A percentile compares a stretch with the other conserved stretches of the same genome.
Conservation (phyloP, 2,888 invertebrate genomes). For the Aspidapion aeneum region DNA sequence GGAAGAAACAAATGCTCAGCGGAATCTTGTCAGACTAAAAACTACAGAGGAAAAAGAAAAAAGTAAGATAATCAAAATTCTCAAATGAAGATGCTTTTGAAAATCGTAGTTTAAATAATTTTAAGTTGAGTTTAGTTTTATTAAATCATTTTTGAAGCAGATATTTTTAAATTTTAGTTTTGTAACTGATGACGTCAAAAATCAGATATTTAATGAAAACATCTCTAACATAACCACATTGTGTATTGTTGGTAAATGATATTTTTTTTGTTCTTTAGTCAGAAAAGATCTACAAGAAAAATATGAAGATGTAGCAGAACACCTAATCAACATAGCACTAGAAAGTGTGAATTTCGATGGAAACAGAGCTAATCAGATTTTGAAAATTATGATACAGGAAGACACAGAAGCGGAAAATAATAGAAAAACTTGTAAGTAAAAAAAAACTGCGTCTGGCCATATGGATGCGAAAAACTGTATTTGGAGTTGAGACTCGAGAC, state of each 20-base stretch:
- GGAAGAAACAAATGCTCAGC: slow-evolving; percentile 39
- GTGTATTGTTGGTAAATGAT: too few species aligned
- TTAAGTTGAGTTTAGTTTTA: too few species aligned
- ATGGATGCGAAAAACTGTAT: neutral
- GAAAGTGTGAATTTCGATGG: slow-evolving; percentile 87
- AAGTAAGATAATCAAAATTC: too few species aligned
- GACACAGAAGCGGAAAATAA: slow-evolving; percentile 45
- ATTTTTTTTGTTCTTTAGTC: slow-evolving; percentile 52
- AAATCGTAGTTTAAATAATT: too few species aligned
- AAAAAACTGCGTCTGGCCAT: slow-evolving; percentile 29
- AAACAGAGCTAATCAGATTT: slow-evolving; percentile 74
- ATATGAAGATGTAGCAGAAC: slow-evolving; percentile 73
- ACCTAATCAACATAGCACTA: slow-evolving; percentile 78
- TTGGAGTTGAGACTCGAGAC: neutral
- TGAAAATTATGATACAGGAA: slow-evolving; percentile 68
- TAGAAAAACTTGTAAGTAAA: slow-evolving; percentile 10
- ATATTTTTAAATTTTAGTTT: too few species aligned
- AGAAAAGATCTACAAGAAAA: slow-evolving; percentile 65
- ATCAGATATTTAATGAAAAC: too few species aligned
- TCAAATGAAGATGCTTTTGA: too few species aligned
- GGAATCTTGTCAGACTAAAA: slow-evolving; percentile 60
- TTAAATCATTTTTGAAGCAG: too few species aligned
- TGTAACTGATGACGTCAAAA: too few species aligned
- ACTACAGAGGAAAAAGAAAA: slow-evolving; percentile 66
- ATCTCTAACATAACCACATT: too few species aligned